phyloP scores from a whole-genome alignment of 2,888 invertebrate genomes.

The Neuroscelio doddi region DNA sequence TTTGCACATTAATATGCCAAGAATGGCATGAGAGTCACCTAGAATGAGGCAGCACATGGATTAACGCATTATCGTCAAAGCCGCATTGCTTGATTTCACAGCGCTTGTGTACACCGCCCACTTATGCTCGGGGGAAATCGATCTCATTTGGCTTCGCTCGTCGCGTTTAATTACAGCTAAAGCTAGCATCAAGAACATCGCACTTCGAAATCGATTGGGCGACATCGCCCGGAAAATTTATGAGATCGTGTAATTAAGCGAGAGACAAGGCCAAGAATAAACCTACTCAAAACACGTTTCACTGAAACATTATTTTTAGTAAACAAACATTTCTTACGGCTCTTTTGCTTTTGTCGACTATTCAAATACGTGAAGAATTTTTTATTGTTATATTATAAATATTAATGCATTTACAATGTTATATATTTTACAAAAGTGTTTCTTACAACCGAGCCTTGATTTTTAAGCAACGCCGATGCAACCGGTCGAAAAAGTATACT shows the following conservation, averaged over 20 bases:
- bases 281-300: no score
- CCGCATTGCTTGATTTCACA: constrained; percentile 25
- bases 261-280: no score
- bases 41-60: constrained; percentile 13
- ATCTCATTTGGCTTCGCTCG: constrained; percentile 28
- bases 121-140: constrained; percentile 18
- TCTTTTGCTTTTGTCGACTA: no score
- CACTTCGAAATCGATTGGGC: constrained; percentile 14
- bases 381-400: no score
- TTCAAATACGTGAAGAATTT: no score
- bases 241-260: no score
- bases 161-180: constrained; percentile 48
- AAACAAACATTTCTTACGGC: no score
- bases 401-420: no score
- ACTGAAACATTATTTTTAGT: no score
- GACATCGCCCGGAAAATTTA: constrained; percentile 18
- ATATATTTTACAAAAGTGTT: no score
- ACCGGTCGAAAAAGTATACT: neutral
- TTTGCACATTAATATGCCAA: neutral
- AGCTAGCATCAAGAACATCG: constrained; percentile 18
- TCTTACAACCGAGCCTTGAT: neutral
- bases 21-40: no score
- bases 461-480: neutral
- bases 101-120: constrained; percentile 21
- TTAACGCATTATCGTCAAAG: constrained; percentile 30